Evolutionary conservation across 2,888 invertebrate genomes (phyloP), one percentile per base, ranked within the genome.

Genomic region (Labia minor): DNA sequence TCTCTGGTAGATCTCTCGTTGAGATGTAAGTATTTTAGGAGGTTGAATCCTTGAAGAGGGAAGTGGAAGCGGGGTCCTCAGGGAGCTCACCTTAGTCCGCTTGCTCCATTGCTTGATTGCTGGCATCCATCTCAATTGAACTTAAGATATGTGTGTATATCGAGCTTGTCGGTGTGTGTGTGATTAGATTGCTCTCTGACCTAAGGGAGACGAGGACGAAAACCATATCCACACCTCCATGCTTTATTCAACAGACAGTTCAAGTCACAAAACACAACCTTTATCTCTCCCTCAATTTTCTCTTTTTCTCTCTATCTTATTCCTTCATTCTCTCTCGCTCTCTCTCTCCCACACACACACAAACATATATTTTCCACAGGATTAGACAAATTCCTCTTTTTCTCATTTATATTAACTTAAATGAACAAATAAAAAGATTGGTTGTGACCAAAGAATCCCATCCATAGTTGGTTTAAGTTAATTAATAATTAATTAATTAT

Each of bases 61-160:
- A 16, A 49, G 49, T n/a, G 16, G 49, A 14, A 16, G 49, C 49
- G 3, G n/a, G 49, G 49, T 49, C 49, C 49, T 49, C 14, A 14
- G 49, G 49, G 49, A 49, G n/a, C 16, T 49, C 49, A 49, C 49
- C 49, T 49, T n/a, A 11, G 49, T n/a, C 49, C 49, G 49, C 49
- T 49, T 49, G 49, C 49, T 49, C 49, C 49, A 49, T 49, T 49
- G 49, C 49, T 49, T 49, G 49, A 49, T 49, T 49, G 49, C 49
- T 49, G 49, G 49, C 49, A 49, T 49, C 49, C 49, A 49, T 49
- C 49, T 49, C 49, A 49, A 49, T 49, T 49, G 49, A 49, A 49
- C 49, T 49, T 49, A 49, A 49, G 49, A 49, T 49, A 49, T 49
- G 49, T 49, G 49, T 49, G 49, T 49, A 49, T 49, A 49, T 16